Percentiles rank a stretch among this genome's conserved stretches.
These are phyloP conservation scores for Sminthurides aquaticus DNA, from an alignment of 2,888 invertebrate species.

Conservation along the genomic window DNA sequence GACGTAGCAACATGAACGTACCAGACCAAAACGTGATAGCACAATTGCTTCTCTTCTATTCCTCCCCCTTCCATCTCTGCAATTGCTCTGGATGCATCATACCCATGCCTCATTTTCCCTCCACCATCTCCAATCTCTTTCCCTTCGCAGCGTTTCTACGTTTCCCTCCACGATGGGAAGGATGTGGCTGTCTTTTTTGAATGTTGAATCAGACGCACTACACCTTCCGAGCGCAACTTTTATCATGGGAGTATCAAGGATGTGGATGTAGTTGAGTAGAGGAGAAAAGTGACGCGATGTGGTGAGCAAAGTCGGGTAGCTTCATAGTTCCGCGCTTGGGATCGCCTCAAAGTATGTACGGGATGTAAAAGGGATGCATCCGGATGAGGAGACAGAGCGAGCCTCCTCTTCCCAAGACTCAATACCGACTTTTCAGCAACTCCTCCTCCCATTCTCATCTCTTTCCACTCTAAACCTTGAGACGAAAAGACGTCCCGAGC, in stretches of 20 bases:
- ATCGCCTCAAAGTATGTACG: neutral
- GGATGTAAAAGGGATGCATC: neutral
- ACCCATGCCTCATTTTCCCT: neutral
- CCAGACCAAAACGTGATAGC: too few relatives aligned
- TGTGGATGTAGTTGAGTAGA: too few relatives aligned
- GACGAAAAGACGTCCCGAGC: neutral
- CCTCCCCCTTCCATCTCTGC: too few relatives aligned
- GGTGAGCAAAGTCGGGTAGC: slow-evolving; percentile 40
- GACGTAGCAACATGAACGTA: too few relatives aligned
- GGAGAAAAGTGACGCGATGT: slow-evolving; percentile 19
- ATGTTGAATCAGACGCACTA: too few relatives aligned
- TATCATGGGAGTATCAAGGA: too few relatives aligned
- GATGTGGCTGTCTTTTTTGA: too few relatives aligned
- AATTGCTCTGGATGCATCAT: too few relatives aligned
- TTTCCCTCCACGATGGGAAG: neutral
- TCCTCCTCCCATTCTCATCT: neutral
- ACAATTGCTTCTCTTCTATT: too few relatives aligned
- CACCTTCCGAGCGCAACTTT: too few relatives aligned
- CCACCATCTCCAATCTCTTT: neutral
- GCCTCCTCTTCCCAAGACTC: neutral
- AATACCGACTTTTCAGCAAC: neutral
- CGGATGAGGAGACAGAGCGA: neutral
- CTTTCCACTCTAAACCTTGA: neutral
- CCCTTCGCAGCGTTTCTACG: neutral
- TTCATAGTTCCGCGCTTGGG: slow-evolving; percentile 24